phyloP scores from a whole-genome alignment of 2,113 vertebrate genomes.

The Notechis scutatus region DNA sequence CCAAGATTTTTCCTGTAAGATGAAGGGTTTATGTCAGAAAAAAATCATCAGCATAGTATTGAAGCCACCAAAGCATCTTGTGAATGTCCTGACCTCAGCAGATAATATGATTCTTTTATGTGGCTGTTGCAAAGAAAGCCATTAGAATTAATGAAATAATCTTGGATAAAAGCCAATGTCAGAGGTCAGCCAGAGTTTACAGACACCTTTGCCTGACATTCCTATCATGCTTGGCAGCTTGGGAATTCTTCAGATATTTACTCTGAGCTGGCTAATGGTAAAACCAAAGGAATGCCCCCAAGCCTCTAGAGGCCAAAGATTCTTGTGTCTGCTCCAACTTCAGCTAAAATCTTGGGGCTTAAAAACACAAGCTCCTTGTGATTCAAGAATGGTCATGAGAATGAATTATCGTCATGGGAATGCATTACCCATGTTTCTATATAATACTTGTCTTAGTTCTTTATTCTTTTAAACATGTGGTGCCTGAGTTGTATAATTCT shows the following conservation, averaged over 20 bases:
- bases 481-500: neutral
- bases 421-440: neutral
- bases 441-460: neutral
- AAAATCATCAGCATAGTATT: constrained; percentile 40
- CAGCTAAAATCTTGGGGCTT: neutral
- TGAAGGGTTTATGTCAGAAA: constrained; percentile 40
- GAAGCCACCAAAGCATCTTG: constrained; percentile 37
- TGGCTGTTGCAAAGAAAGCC: constrained; percentile 54
- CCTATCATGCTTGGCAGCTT: constrained; percentile 43
- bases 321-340: constrained; percentile 9
- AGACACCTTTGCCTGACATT: constrained; percentile 58
- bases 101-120: constrained; percentile 55
- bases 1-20: constrained; percentile 37
- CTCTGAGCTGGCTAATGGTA: constrained; percentile 6
- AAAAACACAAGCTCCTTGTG: constrained; percentile 7
- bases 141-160: constrained; percentile 61
- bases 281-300: neutral
- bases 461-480: neutral
- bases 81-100: constrained; percentile 50
- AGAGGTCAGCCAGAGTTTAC: constrained; percentile 60
- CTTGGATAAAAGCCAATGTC: constrained; percentile 27
- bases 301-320: neutral
- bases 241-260: constrained; percentile 42
- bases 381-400: neutral
- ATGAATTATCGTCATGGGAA: neutral